A percentile compares a stretch with the other conserved stretches of the same genome.
Conservation (phyloP, 2,797 vertebrate species). For the Anas acuta region DNA sequence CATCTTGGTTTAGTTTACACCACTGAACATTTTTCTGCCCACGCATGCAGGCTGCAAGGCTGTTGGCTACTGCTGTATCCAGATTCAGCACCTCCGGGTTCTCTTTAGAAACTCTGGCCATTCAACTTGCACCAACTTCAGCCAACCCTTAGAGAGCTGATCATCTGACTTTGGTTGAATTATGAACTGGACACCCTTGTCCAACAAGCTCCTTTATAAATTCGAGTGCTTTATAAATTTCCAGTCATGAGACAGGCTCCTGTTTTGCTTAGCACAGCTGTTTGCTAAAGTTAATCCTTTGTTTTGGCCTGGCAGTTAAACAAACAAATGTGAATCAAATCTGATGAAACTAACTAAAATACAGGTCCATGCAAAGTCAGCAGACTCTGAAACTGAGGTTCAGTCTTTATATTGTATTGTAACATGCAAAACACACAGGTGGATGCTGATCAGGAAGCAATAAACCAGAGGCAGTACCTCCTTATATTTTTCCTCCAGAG, state of each 20-base stretch:
- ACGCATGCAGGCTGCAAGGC: neutral
- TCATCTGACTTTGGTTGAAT: neutral
- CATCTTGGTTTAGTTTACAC: neutral
- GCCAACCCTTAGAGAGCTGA: neutral
- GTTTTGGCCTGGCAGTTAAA: neutral
- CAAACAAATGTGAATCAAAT: neutral
- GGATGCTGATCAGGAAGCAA: neutral
- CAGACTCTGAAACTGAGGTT: neutral
- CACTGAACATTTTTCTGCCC: neutral
- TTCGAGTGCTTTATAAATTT: neutral
- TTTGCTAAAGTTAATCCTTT: neutral
- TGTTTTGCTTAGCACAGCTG: neutral
- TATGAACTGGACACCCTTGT: neutral
- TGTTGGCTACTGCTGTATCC: neutral
- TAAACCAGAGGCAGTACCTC: conserved; percentile 71
- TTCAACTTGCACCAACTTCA: neutral
- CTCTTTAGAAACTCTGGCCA: neutral
- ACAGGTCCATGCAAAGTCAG: neutral
- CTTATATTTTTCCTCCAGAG: conserved; percentile 75
- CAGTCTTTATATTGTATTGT: neutral
- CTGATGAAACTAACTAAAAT: neutral
- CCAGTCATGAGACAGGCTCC: neutral
- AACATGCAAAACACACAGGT: neutral
- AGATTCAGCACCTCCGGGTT: neutral
- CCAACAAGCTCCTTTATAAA: neutral